Evolutionary conservation across 2,113 vertebrate genomes (phyloP).

Genomic region (Aplodontia rufa): DNA sequence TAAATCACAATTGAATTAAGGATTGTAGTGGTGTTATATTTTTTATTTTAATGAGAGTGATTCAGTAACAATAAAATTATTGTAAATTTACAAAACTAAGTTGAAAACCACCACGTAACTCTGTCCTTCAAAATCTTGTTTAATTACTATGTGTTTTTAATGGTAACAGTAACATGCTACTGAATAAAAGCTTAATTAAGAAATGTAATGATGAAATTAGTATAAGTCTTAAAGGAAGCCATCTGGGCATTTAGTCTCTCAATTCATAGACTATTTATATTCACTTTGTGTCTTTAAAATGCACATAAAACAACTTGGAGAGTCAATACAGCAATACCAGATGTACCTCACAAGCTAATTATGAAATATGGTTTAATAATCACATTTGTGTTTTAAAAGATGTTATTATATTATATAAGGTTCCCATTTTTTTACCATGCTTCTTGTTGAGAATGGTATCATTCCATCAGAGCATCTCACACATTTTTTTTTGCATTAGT

Average conservation of each 20-base stretch:
- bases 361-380: slow-evolving; percentile 70
- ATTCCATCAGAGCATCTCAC: slow-evolving; percentile 7
- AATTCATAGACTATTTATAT: slow-evolving; percentile 10
- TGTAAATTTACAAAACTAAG: slow-evolving; percentile 39
- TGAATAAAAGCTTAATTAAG: slow-evolving; percentile 56
- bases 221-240: slow-evolving; percentile 56
- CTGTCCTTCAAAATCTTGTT: slow-evolving; percentile 54
- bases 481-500: slow-evolving; percentile 52
- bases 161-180: slow-evolving; percentile 48
- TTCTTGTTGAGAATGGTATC: slow-evolving; percentile 54
- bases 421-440: slow-evolving; percentile 33
- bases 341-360: slow-evolving; percentile 61
- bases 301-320: slow-evolving; percentile 62
- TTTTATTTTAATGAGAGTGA: slow-evolving; percentile 37
- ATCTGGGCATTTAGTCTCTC: slow-evolving; percentile 57
- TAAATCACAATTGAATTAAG: neutral
- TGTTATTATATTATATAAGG: slow-evolving; percentile 54
- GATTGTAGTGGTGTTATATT: neutral
- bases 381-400: slow-evolving; percentile 55
- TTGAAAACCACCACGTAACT: neutral
- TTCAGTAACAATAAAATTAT: slow-evolving; percentile 40
- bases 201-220: slow-evolving; percentile 52
- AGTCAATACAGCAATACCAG: slow-evolving; percentile 53
- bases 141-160: slow-evolving; percentile 56
- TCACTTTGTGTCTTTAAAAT: slow-evolving; percentile 55